These are phyloP conservation scores for Apostichopus parvimensis DNA, from an alignment of 35 echinoderm and acorn worm species.

Conservation along the genomic window DNA sequence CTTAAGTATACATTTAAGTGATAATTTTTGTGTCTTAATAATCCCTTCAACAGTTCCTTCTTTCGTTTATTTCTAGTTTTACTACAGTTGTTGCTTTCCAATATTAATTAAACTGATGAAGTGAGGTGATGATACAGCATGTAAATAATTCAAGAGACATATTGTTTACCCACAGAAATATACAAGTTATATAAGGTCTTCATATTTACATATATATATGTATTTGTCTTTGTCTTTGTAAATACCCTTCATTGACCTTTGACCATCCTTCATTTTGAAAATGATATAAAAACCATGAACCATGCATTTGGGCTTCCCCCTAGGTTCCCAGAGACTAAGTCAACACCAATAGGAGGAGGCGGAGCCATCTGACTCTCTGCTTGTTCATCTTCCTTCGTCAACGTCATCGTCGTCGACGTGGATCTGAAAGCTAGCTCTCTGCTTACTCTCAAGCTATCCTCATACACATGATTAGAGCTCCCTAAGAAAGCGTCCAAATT, in stretches of 20 bases:
- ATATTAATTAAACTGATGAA: no score
- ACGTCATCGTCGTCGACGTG: not conserved
- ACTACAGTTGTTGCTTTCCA: no score
- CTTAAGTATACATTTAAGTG: not conserved
- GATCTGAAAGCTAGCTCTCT: not conserved
- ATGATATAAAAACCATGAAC: slow-evolving; percentile 23
- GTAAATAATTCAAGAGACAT: no score
- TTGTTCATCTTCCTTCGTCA: slow-evolving; percentile 9
- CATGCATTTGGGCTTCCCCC: slow-evolving; percentile 23
- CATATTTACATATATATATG: no score
- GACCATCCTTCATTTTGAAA: not conserved
- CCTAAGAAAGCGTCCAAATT: slow-evolving; percentile 1
- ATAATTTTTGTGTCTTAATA: not conserved
- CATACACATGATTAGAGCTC: slow-evolving; percentile 2
- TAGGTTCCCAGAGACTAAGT: not conserved
- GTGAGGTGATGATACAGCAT: no score
- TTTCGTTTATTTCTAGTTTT: not conserved
- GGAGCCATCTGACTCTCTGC: not conserved
- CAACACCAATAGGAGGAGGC: not conserved
- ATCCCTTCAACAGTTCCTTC: not conserved
- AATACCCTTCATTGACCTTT: not conserved
- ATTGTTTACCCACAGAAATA: no score
- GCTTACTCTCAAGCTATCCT: not conserved
- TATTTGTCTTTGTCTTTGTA: not conserved
- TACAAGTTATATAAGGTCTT: no score